These are phyloP conservation scores for Polia nebulosa DNA, from an alignment of 2,888 invertebrate species.

Conservation along the genomic window DNA sequence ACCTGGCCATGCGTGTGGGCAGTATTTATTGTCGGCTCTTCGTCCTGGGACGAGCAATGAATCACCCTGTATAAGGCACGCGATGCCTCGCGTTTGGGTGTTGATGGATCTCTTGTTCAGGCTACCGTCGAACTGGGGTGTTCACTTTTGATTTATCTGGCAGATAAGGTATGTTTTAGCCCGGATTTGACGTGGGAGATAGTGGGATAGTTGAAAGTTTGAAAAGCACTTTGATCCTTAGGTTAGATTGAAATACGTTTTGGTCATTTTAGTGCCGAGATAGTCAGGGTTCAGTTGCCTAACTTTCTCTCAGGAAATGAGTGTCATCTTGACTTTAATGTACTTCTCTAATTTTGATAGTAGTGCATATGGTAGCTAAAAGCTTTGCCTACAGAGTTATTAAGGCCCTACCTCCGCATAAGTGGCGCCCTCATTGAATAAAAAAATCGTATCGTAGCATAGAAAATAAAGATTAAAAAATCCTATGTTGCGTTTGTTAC, in stretches of 20 bases:
- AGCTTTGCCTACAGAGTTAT: too few relatives aligned
- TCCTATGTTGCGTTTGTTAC: too few relatives aligned
- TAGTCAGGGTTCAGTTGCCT: neutral
- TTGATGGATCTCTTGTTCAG: conserved; percentile 69
- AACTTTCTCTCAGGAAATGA: too few relatives aligned
- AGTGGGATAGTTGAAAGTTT: conserved; percentile 29
- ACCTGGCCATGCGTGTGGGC: conserved; percentile 71
- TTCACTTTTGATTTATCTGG: conserved; percentile 63
- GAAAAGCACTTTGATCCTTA: neutral
- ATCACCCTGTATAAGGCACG: conserved; percentile 76
- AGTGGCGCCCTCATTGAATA: too few relatives aligned
- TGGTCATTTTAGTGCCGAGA: neutral
- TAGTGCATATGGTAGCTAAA: too few relatives aligned
- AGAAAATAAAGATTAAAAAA: too few relatives aligned
- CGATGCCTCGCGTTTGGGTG: conserved; percentile 68
- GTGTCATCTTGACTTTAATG: too few relatives aligned
- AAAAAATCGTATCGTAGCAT: too few relatives aligned
- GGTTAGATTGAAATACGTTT: neutral
- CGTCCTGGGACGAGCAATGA: conserved; percentile 70
- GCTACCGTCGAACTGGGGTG: conserved; percentile 52
- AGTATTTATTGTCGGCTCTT: conserved; percentile 75
- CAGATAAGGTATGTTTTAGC: conserved; percentile 25
- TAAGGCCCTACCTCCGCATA: too few relatives aligned
- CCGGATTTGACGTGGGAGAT: conserved; percentile 16
- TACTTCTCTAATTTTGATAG: too few relatives aligned